Evolutionary conservation across 2,888 invertebrate species (phyloP).

Genomic region (Euplexia lucipara): DNA sequence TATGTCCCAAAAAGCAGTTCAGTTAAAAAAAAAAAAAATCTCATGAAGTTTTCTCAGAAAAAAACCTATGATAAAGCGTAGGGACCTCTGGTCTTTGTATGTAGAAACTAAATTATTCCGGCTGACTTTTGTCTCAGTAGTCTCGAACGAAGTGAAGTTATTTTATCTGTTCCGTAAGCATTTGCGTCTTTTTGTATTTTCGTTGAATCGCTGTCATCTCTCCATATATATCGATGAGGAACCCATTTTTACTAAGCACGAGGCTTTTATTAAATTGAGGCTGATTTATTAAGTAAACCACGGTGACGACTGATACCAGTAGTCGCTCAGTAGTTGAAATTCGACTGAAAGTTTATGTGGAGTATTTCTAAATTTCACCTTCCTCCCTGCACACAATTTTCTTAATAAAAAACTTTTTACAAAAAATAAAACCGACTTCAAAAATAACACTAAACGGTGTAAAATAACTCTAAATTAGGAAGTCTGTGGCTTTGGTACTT

Average conservation of each 20-base stretch:
- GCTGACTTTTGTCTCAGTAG: too few relatives aligned
- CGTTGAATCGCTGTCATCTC: slow-evolving; percentile 9
- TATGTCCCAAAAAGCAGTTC: neutral
- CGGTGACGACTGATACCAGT: neutral
- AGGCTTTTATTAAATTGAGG: slow-evolving; percentile 3
- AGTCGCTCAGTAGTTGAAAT: too few relatives aligned
- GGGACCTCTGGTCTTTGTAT: neutral
- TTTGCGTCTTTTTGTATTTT: slow-evolving; percentile 5
- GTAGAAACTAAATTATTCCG: neutral
- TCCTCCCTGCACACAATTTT: too few relatives aligned
- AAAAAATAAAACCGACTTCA: too few relatives aligned
- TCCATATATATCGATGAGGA: neutral
- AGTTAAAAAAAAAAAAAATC: too few relatives aligned
- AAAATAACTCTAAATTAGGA: too few relatives aligned
- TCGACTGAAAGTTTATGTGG: too few relatives aligned
- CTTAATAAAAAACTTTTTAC: too few relatives aligned
- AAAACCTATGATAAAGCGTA: too few relatives aligned
- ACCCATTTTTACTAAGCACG: neutral
- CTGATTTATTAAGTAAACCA: neutral
- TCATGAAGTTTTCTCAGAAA: neutral
- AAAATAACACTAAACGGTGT: too few relatives aligned
- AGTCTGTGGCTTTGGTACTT: too few relatives aligned
- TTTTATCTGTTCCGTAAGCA: slow-evolving; percentile 9
- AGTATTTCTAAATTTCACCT: too few relatives aligned
- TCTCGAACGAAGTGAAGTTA: neutral